Evolutionary conservation across 2,113 vertebrate species (phyloP).

Genomic region (Papio anubis): DNA sequence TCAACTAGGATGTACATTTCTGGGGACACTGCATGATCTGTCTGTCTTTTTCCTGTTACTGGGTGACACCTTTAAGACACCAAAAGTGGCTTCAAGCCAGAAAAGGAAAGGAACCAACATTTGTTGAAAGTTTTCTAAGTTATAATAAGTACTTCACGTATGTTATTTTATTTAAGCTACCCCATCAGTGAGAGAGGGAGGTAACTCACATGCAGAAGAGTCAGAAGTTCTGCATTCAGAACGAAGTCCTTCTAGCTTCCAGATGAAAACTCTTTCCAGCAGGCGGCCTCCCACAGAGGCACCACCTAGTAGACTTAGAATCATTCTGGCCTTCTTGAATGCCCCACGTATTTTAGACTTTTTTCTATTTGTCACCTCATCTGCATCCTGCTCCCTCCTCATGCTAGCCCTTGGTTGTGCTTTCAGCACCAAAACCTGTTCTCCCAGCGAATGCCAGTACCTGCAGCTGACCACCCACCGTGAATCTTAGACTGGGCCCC

Average conservation of each 20-base stretch:
- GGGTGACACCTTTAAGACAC: neutral
- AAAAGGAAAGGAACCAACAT: neutral
- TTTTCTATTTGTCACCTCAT: neutral
- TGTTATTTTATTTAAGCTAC: neutral
- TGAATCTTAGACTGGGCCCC: neutral
- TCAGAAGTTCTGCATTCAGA: neutral
- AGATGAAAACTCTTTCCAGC: accelerated
- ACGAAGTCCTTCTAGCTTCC: neutral
- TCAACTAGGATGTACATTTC: neutral
- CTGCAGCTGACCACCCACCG: neutral
- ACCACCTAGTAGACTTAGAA: neutral
- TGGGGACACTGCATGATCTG: neutral
- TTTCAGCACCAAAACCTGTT: neutral
- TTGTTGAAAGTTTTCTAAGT: neutral
- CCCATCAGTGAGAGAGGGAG: neutral
- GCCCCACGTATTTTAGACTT: neutral
- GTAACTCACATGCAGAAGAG: neutral
- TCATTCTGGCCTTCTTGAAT: neutral
- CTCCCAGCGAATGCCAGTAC: neutral
- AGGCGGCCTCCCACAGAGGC: neutral
- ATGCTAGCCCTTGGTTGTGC: neutral
- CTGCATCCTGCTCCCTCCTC: neutral
- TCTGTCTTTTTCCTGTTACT: neutral
- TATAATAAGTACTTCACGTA: neutral
- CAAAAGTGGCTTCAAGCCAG: neutral